These are phyloP conservation scores for Sarcophaga rosellei DNA, from an alignment of 2,888 invertebrate genomes.

Conservation along the genomic window DNA sequence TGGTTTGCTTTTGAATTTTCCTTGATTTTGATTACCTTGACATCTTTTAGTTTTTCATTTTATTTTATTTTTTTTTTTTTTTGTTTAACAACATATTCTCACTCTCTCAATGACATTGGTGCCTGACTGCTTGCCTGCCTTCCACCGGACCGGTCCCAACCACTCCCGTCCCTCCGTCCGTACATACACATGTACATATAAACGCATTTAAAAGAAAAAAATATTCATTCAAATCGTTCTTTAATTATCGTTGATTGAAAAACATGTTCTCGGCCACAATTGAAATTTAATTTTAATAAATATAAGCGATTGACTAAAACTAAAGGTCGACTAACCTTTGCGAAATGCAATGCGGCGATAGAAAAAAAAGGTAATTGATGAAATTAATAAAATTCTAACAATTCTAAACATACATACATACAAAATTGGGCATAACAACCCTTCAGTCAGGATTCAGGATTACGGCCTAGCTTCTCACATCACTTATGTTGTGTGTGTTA, in stretches of 20 bases:
- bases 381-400: too few relatives aligned
- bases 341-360: not conserved
- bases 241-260: constrained; percentile 24
- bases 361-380: too few relatives aligned
- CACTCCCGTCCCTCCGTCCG: not conserved
- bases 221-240: constrained; percentile 7
- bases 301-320: constrained; percentile 5
- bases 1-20: not conserved
- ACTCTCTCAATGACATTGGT: constrained; percentile 10
- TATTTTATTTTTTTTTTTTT: not conserved
- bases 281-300: constrained; percentile 8
- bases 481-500: too few relatives aligned
- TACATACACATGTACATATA: not conserved
- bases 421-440: too few relatives aligned
- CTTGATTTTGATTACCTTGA: constrained; percentile 11
- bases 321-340: not conserved
- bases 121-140: not conserved
- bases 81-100: not conserved
- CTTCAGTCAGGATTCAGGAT: too few relatives aligned
- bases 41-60: not conserved
- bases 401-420: too few relatives aligned
- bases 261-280: not conserved
- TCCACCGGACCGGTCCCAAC: not conserved
- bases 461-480: too few relatives aligned
- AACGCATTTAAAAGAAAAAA: not conserved